Conservation (phyloP, 2,888 invertebrate genomes). For the Sepiola atlantica region DNA sequence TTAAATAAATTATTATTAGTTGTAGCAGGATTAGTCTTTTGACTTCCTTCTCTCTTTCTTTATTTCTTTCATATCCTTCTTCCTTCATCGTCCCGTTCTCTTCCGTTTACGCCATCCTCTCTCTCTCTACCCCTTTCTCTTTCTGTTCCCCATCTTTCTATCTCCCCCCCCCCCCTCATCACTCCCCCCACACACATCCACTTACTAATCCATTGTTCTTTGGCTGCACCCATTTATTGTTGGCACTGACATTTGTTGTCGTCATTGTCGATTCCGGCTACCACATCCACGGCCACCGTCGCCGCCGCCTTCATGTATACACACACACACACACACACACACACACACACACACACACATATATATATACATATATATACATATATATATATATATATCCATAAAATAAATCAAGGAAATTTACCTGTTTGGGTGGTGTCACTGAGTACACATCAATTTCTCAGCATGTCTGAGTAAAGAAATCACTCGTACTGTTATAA, state of each 20-base stretch:
- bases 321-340: background rate
- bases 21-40: no score
- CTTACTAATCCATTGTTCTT: background rate
- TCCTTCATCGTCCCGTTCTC: no score
- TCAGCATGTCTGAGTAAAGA: slow-evolving; percentile 4
- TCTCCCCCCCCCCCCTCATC: no score
- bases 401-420: slow-evolving; percentile 4
- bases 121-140: no score
- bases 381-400: background rate
- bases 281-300: background rate
- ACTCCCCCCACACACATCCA: no score
- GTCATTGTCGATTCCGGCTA: background rate
- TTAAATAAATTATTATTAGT: no score
- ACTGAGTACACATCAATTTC: background rate
- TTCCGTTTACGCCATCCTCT: no score
- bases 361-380: no score
- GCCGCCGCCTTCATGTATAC: background rate
- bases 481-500: background rate
- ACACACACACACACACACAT: no score
- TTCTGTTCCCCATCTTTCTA: no score
- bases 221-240: background rate
- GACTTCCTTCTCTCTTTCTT: background rate
- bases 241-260: slow-evolving; percentile 21
- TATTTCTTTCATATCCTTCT: no score
- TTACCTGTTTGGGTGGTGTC: slow-evolving; percentile 32